Percentiles rank a stretch among this genome's conserved stretches.
Conservation (phyloP, 2,888 invertebrate species). For the Dryomyza anilis region DNA sequence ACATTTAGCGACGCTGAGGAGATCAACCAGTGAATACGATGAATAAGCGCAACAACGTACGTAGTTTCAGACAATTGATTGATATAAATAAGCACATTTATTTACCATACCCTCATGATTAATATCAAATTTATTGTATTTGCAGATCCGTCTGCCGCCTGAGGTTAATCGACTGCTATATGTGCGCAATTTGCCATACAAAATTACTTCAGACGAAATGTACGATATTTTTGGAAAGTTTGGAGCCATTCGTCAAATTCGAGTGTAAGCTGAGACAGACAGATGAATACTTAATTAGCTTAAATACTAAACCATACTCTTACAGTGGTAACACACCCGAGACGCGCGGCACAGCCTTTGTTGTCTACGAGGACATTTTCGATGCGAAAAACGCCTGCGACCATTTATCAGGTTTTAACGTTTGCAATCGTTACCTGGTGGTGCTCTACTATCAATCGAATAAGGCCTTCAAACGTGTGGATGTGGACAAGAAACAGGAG, state of each 20-base stretch:
- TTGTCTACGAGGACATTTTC: slow-evolving; percentile 99
- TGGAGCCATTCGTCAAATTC: slow-evolving; percentile 97
- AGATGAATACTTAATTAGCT: too few species aligned
- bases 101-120: slow-evolving; percentile 13
- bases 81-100: neutral
- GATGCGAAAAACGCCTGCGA: slow-evolving; percentile 99
- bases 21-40: slow-evolving; percentile 36
- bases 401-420: slow-evolving; percentile 98
- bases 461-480: slow-evolving; percentile 94
- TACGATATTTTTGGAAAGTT: slow-evolving; percentile 99
- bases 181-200: slow-evolving; percentile 96
- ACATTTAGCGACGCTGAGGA: neutral
- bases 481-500: slow-evolving; percentile 94
- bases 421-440: slow-evolving; percentile 98
- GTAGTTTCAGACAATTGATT: slow-evolving; percentile 25
- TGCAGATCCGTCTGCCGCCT: slow-evolving; percentile 96
- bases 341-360: slow-evolving; percentile 98
- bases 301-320: neutral
- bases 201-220: slow-evolving; percentile 99
- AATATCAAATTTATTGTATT: slow-evolving; percentile 19
- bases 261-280: slow-evolving; percentile 97
- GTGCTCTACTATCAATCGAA: slow-evolving; percentile 97
- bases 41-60: slow-evolving; percentile 60
- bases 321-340: slow-evolving; percentile 94
- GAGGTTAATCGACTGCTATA: slow-evolving; percentile 98